Evolutionary conservation across 1,140 invertebrate genomes (phyloP).

Genomic region (Homarus americanus): DNA sequence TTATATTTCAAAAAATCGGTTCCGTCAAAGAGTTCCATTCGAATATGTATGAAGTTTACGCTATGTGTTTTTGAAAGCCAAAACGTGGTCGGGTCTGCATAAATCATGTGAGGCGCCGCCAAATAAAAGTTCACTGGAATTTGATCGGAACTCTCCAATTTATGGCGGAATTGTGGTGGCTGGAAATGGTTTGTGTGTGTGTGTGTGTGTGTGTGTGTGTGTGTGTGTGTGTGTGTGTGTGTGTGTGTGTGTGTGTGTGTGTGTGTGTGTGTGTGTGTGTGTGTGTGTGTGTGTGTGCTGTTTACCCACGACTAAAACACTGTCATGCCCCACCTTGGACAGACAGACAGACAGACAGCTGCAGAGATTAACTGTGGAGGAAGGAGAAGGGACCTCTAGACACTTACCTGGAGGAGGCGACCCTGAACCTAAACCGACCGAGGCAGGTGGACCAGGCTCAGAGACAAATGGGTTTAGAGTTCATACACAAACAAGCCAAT

Average conservation of each 20-base stretch:
- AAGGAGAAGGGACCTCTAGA: too few relatives aligned
- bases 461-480: too few relatives aligned
- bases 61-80: neutral
- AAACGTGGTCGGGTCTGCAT: neutral
- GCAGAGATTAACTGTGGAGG: too few relatives aligned
- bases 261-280: slow-evolving; percentile 24
- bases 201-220: slow-evolving; percentile 37
- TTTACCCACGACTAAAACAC: neutral
- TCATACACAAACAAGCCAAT: too few relatives aligned
- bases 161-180: neutral
- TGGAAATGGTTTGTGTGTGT: neutral
- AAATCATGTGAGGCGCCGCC: neutral
- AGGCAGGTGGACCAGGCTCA: too few relatives aligned
- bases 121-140: neutral
- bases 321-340: too few relatives aligned
- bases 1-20: neutral
- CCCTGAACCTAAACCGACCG: too few relatives aligned
- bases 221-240: slow-evolving; percentile 32
- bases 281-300: slow-evolving; percentile 18
- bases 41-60: slow-evolving; percentile 4
- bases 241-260: slow-evolving; percentile 39
- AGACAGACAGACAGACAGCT: too few relatives aligned
- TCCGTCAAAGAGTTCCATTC: neutral
- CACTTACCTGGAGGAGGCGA: too few relatives aligned
- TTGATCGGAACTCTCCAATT: neutral